These are phyloP conservation scores for Ailurus styani DNA, from an alignment of 2,113 vertebrate species.

Conservation along the genomic window DNA sequence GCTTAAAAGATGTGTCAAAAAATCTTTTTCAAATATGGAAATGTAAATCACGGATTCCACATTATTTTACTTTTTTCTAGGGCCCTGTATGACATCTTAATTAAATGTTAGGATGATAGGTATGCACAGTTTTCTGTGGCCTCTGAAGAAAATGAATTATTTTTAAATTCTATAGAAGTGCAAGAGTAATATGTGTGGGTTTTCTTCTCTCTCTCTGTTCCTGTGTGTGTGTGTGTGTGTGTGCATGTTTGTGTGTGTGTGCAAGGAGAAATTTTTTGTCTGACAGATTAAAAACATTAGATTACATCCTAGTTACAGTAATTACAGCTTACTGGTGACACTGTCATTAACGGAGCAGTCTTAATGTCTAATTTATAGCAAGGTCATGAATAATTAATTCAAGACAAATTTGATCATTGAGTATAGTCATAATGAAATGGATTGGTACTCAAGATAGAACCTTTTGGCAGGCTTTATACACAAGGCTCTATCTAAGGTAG, in stretches of 20 bases:
- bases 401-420: neutral
- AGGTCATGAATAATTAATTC: neutral
- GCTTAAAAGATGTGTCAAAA: neutral
- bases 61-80: conserved; percentile 19
- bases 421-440: neutral
- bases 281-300: neutral
- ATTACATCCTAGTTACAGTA: neutral
- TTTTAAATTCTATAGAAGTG: neutral
- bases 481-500: neutral
- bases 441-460: neutral
- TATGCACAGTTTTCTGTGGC: neutral
- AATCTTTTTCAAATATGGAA: neutral
- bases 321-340: neutral
- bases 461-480: neutral
- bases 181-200: neutral
- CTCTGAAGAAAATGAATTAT: neutral
- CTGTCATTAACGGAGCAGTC: neutral
- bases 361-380: neutral
- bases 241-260: neutral
- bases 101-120: conserved; percentile 40
- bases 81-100: conserved; percentile 28
- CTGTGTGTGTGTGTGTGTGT: neutral
- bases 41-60: neutral
- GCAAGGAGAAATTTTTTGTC: neutral
- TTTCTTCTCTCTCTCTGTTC: neutral